Percentiles rank a stretch among this genome's conserved stretches.
These are phyloP conservation scores for Pachypsylla venusta DNA, from an alignment of 1,140 invertebrate species.

Conservation along the genomic window DNA sequence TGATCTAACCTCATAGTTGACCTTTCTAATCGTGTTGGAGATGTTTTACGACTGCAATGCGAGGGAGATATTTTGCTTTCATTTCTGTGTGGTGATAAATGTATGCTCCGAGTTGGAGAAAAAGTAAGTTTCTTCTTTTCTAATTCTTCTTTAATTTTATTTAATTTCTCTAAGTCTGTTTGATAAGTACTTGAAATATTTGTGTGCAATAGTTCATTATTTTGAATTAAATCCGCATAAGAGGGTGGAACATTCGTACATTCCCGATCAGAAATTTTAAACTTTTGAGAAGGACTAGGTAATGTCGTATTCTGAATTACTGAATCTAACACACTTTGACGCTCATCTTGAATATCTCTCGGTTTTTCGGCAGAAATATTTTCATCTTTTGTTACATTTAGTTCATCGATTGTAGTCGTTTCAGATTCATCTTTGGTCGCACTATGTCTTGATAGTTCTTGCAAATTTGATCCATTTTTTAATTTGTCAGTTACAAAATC, in stretches of 20 bases:
- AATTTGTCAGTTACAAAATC: background rate
- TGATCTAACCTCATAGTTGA: background rate
- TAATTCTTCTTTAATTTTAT: background rate
- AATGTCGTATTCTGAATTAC: background rate
- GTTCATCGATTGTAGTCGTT: too few species aligned
- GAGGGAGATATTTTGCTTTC: background rate
- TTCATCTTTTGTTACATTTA: too few species aligned
- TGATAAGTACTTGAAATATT: constrained; percentile 6
- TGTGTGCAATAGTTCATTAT: background rate
- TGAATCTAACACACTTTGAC: too few species aligned
- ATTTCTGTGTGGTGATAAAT: background rate
- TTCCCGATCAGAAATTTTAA: background rate
- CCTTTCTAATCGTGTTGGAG: background rate
- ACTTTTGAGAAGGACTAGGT: background rate
- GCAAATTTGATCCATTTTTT: background rate
- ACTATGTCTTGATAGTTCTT: too few species aligned
- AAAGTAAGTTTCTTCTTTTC: background rate
- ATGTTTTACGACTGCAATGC: background rate
- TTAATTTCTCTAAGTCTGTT: background rate
- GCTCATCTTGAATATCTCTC: too few species aligned
- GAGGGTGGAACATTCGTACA: background rate
- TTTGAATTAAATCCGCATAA: background rate
- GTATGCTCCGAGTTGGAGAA: background rate
- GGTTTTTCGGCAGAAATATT: too few species aligned
- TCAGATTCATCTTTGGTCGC: too few species aligned